Evolutionary conservation across 30 jellyfish, hydroid and myxozoan genomes (phyloP).

Genomic region (Aurelia sp.): DNA sequence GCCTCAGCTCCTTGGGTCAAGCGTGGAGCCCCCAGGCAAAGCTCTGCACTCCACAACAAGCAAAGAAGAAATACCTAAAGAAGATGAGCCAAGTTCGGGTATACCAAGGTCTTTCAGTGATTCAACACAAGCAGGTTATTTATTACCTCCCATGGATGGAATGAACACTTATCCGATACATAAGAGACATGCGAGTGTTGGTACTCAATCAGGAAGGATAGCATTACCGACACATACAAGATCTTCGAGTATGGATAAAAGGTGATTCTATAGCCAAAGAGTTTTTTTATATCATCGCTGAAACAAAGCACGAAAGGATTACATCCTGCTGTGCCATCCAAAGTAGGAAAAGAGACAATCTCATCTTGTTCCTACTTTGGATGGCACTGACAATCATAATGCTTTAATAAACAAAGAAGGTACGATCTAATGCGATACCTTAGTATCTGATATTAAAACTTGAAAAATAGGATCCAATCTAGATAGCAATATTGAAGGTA

Average conservation of each 20-base stretch:
- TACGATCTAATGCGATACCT: too few species aligned
- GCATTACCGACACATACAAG: slow-evolving; percentile 73
- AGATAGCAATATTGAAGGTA: too few species aligned
- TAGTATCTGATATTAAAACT: too few species aligned
- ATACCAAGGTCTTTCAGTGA: slow-evolving; percentile 75
- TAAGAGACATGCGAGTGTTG: slow-evolving; percentile 72
- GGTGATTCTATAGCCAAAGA: slow-evolving; percentile 22
- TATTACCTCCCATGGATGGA: slow-evolving; percentile 58
- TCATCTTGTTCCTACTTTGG: too few species aligned
- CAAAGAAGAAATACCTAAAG: slow-evolving; percentile 50
- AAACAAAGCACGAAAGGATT: too few species aligned
- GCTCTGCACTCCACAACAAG: slow-evolving; percentile 58
- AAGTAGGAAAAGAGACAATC: too few species aligned
- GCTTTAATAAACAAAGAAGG: too few species aligned
- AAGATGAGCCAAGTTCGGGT: slow-evolving; percentile 27
- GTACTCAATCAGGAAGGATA: slow-evolving; percentile 52
- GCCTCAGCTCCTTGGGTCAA: slow-evolving; percentile 22
- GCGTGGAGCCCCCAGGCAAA: slow-evolving; percentile 14
- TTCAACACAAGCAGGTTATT: slow-evolving; percentile 45
- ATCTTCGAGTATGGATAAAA: slow-evolving; percentile 83
- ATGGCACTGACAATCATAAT: too few species aligned
- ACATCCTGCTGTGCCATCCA: too few species aligned
- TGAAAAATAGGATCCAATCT: too few species aligned
- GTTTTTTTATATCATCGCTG: too few species aligned
- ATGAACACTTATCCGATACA: slow-evolving; percentile 64